Evolutionary conservation across 2,113 vertebrate species (phyloP).

Genomic region (Casuarius casuarius): DNA sequence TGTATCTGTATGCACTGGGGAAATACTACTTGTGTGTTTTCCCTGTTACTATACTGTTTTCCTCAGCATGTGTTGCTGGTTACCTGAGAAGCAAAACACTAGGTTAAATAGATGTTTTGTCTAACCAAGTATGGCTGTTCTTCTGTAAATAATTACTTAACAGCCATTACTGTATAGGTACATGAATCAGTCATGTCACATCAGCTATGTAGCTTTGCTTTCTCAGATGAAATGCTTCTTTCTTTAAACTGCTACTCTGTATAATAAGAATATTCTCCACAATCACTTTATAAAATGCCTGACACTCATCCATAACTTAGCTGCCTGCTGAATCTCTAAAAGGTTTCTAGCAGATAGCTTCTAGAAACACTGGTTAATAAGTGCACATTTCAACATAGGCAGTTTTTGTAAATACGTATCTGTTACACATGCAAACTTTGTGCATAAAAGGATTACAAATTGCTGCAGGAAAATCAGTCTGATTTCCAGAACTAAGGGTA

Average conservation of each 20-base stretch:
- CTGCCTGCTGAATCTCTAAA: background rate
- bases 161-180: background rate
- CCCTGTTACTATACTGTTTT: background rate
- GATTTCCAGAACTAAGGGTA: background rate
- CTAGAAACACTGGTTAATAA: background rate
- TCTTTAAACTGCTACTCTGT: background rate
- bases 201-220: background rate
- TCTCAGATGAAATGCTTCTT: background rate
- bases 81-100: background rate
- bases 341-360: background rate
- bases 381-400: background rate
- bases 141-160: background rate
- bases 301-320: background rate
- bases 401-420: background rate
- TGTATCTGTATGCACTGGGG: background rate
- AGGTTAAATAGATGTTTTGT: constrained; percentile 7
- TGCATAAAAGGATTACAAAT: background rate
- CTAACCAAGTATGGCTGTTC: background rate
- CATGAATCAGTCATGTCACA: background rate
- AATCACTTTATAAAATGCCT: background rate
- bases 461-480: background rate
- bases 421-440: background rate
- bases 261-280: background rate
- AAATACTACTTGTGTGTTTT: background rate
- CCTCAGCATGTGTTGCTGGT: background rate